Evolutionary conservation across 30 jellyfish, hydroid and myxozoan species (phyloP).

Genomic region (Hydractinia symbiolongicarpus): DNA sequence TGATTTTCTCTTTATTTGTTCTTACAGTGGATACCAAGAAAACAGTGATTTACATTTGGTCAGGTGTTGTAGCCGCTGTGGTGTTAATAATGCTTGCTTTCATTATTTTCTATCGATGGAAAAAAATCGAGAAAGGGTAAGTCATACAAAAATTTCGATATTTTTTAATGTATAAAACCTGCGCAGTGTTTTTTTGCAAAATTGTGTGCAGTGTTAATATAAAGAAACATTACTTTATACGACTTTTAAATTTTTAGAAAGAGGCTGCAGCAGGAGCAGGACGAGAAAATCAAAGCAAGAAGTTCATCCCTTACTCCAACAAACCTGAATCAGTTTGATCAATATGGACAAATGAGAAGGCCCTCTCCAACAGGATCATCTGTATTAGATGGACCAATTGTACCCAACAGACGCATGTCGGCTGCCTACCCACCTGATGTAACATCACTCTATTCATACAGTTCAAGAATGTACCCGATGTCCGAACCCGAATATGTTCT

Average conservation of each 20-base stretch:
- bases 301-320: constrained; percentile 10
- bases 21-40: neutral
- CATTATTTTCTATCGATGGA: constrained; percentile 19
- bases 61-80: constrained; percentile 22
- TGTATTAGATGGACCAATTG: constrained; percentile 21
- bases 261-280: neutral
- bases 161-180: too few species aligned
- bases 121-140: constrained; percentile 25
- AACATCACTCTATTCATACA: constrained; percentile 16
- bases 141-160: neutral
- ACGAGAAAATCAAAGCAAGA: constrained; percentile 5
- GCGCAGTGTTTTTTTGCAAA: neutral
- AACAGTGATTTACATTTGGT: constrained; percentile 21
- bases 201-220: neutral
- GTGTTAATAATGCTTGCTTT: neutral
- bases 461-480: constrained; percentile 3
- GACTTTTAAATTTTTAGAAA: neutral
- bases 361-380: constrained; percentile 6
- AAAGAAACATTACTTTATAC: neutral
- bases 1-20: too few species aligned
- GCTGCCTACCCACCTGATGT: constrained; percentile 5
- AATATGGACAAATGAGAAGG: neutral
- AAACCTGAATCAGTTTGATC: neutral
- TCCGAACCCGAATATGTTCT: neutral
- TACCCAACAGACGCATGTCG: constrained; percentile 1